Evolutionary conservation across 2,888 invertebrate genomes (phyloP).

Genomic region (Byasa hedistus): DNA sequence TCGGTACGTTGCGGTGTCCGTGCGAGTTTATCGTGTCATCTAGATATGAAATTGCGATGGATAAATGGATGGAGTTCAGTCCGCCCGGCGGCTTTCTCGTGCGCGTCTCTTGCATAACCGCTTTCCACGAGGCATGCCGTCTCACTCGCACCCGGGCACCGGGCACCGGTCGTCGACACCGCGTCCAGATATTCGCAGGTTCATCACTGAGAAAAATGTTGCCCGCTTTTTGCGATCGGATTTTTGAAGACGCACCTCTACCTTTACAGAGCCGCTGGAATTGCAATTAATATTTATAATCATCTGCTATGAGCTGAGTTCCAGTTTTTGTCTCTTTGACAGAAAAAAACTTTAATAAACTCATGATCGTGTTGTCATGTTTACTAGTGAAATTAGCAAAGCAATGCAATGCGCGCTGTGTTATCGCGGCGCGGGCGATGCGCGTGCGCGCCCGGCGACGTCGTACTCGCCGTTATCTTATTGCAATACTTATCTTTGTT

Average conservation of each 20-base stretch:
- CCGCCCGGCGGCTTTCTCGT: constrained; percentile 64
- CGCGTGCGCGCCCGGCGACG: constrained; percentile 43
- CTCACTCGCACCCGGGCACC: constrained; percentile 66
- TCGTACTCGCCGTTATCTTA: constrained; percentile 36
- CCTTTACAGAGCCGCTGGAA: neutral
- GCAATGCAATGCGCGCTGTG: constrained; percentile 48
- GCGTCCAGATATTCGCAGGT: constrained; percentile 52
- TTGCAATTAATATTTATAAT: constrained; percentile 28
- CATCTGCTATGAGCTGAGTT: constrained; percentile 1
- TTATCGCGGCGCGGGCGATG: too few species aligned
- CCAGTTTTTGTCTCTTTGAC: constrained; percentile 1
- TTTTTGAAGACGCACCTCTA: constrained; percentile 24
- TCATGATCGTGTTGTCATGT: constrained; percentile 12
- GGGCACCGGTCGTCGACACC: constrained; percentile 70
- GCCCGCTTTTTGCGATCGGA: constrained; percentile 30
- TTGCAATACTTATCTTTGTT: constrained; percentile 35
- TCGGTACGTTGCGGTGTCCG: constrained; percentile 16
- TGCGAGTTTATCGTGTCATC: constrained; percentile 48
- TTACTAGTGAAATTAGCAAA: constrained; percentile 36
- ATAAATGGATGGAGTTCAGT: constrained; percentile 37
- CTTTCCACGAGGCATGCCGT: constrained; percentile 72
- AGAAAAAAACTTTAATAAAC: too few species aligned
- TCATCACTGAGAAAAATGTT: constrained; percentile 23
- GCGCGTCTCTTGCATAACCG: constrained; percentile 72
- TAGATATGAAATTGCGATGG: constrained; percentile 55